Base-by-base conservation (phyloP, 2,797 vertebrate species). In the Chelonia mydas region DNA sequence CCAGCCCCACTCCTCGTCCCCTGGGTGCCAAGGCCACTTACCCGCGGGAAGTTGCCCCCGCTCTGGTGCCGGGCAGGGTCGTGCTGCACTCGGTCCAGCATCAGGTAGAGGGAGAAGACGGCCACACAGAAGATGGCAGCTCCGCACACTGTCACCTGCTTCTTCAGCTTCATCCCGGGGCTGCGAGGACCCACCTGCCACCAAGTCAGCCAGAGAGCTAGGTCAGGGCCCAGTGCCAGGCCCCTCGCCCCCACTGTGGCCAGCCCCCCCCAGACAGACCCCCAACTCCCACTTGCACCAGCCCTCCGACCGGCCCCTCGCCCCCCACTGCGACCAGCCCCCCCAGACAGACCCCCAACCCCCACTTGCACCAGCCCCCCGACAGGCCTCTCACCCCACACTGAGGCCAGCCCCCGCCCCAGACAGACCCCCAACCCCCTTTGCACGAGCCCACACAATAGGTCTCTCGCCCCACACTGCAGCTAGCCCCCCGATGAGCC, bases 121-220 rank as follows among this genome's bases (percentile, higher is more conserved):
- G 99, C 99, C 98, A 99, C 99, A 82, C 99, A 99, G 98, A 99
- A 99, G 98, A 99, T 99, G 95, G 99, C 99, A 87, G 99, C 99
- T 76, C 99, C 99, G 21, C 99, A 99, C 89, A 99, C 99, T 0
- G 99, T 99, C 98, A 99, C 99, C 98, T 99, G 99, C 98, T 99
- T 99, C 98, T 99, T 99, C 97, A 99, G 98, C 98, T 99, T 99
- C 99, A 99, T 99, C 89, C 96, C 96, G 98, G 90, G 95, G 95
- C 57, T 65, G 31, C 13, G 16, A 94, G 91, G 82, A 57, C 83
- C 28, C 80, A 87, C 96, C 96, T 94, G 92, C 61, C 25, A 45
- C 19, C 47, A 2, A 17, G 84, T 3, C 31, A 57, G 8, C 47
- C 50, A 4, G 33, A 61, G 31, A 72, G n/a, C 23, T 41, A 3